Conservation (phyloP, 2,888 invertebrate genomes). For the Serripes groenlandicus region DNA sequence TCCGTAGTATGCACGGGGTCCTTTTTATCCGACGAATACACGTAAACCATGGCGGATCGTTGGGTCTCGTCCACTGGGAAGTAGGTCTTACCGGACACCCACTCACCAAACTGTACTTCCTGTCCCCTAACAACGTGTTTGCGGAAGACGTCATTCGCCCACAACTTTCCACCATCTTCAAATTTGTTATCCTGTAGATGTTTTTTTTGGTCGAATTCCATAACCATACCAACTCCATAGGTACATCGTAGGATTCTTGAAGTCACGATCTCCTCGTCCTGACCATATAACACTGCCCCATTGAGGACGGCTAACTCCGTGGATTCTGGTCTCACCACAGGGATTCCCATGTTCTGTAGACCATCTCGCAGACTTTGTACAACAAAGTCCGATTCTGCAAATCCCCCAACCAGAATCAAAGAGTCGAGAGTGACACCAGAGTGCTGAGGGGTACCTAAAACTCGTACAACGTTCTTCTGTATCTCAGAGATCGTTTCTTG, state of each 20-base stretch:
- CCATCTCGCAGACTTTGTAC: constrained; percentile 30
- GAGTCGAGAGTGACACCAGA: constrained; percentile 28
- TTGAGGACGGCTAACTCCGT: constrained; percentile 48
- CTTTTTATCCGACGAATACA: constrained; percentile 42
- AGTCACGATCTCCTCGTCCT: constrained; percentile 52
- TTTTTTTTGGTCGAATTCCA: constrained; percentile 35
- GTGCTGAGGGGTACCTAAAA: constrained; percentile 7
- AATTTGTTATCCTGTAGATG: constrained; percentile 40
- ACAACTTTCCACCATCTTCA: constrained; percentile 33
- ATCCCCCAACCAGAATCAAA: constrained; percentile 49
- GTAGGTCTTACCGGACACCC: constrained; percentile 50
- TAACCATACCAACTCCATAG: constrained; percentile 49
- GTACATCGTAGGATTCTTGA: constrained; percentile 52
- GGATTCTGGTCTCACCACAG: constrained; percentile 38
- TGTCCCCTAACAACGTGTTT: constrained; percentile 50
- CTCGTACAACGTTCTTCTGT: constrained; percentile 16
- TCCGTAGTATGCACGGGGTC: constrained; percentile 55
- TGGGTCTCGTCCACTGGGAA: constrained; percentile 39
- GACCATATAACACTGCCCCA: constrained; percentile 56
- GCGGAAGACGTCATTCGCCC: constrained; percentile 44
- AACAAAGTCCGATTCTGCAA: constrained; percentile 50
- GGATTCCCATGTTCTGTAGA: constrained; percentile 28
- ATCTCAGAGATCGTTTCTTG: constrained; percentile 35
- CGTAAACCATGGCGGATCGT: constrained; percentile 19
- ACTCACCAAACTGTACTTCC: constrained; percentile 46